Evolutionary conservation across 1,140 invertebrate genomes (phyloP).

Genomic region (Drosophila kurseongensis): DNA sequence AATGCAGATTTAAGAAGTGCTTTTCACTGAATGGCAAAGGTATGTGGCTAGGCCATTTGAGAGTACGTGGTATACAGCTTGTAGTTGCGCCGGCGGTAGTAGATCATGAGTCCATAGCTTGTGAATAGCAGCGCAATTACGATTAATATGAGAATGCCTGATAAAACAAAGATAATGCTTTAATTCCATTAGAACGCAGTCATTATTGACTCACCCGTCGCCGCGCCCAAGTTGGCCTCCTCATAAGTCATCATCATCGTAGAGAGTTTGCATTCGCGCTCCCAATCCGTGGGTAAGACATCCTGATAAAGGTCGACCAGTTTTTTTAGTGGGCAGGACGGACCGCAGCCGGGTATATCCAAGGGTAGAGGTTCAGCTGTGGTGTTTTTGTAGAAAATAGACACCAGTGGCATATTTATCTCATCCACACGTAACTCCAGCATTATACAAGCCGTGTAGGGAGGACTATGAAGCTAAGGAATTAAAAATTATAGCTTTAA

Average conservation of each 20-base stretch:
- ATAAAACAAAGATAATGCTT: background rate
- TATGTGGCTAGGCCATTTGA: constrained; percentile 68
- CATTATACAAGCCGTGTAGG: constrained; percentile 89
- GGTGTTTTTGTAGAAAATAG: constrained; percentile 88
- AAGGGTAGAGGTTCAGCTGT: constrained; percentile 85
- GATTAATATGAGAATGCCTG: constrained; percentile 76
- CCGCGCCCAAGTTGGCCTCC: constrained; percentile 76
- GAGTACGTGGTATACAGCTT: constrained; percentile 62
- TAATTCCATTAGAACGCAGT: background rate
- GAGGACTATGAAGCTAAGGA: constrained; percentile 87
- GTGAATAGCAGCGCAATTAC: constrained; percentile 56
- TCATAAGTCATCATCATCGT: constrained; percentile 81
- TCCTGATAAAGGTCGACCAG: constrained; percentile 86
- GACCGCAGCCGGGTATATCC: constrained; percentile 87
- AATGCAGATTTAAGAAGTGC: constrained; percentile 11
- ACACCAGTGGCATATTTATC: constrained; percentile 74
- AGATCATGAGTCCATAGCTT: constrained; percentile 76
- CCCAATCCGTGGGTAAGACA: constrained; percentile 86
- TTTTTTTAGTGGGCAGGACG: constrained; percentile 86
- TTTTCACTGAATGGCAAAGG: constrained; percentile 2
- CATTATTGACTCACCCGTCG: constrained; percentile 63
- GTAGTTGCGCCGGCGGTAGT: constrained; percentile 77
- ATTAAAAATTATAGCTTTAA: background rate
- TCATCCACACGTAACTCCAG: constrained; percentile 88
- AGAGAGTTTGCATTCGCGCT: constrained; percentile 85